These are phyloP conservation scores for Limnothrissa miodon DNA, from an alignment of 2,113 vertebrate species.

Conservation along the genomic window DNA sequence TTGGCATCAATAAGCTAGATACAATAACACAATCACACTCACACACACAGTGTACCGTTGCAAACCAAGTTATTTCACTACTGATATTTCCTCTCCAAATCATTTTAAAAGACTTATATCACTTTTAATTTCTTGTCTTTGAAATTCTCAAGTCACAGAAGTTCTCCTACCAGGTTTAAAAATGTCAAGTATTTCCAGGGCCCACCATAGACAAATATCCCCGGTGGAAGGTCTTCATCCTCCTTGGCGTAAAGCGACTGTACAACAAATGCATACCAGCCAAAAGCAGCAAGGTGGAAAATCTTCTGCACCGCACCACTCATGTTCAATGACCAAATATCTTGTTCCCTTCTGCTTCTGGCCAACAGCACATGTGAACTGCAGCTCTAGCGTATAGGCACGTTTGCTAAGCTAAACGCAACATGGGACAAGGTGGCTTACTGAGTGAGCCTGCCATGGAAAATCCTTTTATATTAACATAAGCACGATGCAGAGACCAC, in stretches of 20 bases:
- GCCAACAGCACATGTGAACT: not conserved
- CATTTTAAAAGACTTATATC: not conserved
- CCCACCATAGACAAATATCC: slow-evolving; percentile 71
- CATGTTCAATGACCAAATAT: slow-evolving; percentile 45
- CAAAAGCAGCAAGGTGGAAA: slow-evolving; percentile 61
- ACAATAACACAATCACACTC: not conserved
- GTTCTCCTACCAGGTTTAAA: slow-evolving; percentile 68
- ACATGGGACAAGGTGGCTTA: not conserved
- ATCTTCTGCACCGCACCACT: slow-evolving; percentile 32
- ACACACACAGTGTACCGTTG: not conserved
- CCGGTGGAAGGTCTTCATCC: slow-evolving; percentile 61
- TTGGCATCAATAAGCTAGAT: not conserved
- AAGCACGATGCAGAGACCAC: slow-evolving; percentile 41
- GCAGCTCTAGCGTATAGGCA: not conserved
- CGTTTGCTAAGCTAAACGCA: not conserved
- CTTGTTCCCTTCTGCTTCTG: not conserved
- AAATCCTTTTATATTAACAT: slow-evolving; percentile 52
- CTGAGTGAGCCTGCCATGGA: not conserved
- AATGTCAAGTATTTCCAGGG: slow-evolving; percentile 78
- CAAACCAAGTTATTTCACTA: not conserved
- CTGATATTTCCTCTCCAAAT: not conserved
- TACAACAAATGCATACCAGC: slow-evolving; percentile 67
- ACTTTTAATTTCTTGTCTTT: not conserved
- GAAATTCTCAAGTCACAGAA: not conserved
- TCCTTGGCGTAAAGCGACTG: slow-evolving; percentile 57